Evolutionary conservation across 2,888 invertebrate genomes (phyloP).

Genomic region (Penaeus monodon): DNA sequence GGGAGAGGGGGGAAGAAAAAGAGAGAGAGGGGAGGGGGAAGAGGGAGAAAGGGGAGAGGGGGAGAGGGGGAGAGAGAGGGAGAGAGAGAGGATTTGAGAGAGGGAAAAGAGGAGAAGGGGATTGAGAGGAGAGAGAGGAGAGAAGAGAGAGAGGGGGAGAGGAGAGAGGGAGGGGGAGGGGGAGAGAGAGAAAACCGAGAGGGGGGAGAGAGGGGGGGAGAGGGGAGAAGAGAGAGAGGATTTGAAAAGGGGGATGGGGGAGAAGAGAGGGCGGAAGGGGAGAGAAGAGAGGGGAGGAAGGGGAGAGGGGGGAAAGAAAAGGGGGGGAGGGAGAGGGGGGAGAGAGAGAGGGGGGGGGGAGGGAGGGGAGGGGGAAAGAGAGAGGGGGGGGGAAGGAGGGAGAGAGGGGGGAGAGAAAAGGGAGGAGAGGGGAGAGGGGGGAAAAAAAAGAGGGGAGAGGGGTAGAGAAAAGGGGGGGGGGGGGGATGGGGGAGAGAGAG

Average conservation of each 20-base stretch:
- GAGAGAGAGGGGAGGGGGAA: conserved; percentile 13
- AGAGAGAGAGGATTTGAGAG: not conserved
- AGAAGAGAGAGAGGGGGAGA: not conserved
- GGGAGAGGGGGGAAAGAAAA: not conserved
- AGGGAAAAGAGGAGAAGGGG: not conserved
- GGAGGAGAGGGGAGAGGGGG: too few species aligned
- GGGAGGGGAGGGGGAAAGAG: too few species aligned
- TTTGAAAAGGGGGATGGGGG: not conserved
- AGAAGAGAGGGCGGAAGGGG: too few species aligned
- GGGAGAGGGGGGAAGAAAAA: too few species aligned
- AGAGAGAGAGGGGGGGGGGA: too few species aligned
- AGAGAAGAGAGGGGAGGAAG: not conserved
- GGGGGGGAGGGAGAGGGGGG: too few species aligned
- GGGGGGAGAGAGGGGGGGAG: too few species aligned
- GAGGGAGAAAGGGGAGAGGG: not conserved
- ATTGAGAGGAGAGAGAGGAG: not conserved
- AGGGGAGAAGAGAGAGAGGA: not conserved
- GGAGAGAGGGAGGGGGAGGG: not conserved
- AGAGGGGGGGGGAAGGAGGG: too few species aligned
- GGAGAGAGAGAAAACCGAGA: too few species aligned
- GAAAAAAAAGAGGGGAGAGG: too few species aligned
- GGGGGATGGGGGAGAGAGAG: not conserved
- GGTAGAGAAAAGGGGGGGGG: too few species aligned
- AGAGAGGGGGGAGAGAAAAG: too few species aligned
- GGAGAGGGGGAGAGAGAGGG: not conserved